Evolutionary conservation across 23 tunicate genomes (phyloP).

Genomic region (Oikopleura vanhoeffeni): DNA sequence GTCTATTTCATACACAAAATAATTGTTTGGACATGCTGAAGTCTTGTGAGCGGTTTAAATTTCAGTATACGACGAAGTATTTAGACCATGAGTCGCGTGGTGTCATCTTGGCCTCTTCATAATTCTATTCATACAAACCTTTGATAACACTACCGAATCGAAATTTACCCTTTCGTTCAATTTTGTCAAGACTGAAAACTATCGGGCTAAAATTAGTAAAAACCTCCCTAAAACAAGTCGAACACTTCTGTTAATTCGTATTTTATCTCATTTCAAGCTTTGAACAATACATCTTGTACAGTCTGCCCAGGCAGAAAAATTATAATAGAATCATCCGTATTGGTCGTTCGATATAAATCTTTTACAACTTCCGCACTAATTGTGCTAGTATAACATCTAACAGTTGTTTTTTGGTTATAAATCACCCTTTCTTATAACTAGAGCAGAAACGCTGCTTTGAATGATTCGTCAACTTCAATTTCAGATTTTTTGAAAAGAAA

Average conservation of each 20-base stretch:
- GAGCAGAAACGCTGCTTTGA: conserved; percentile 26
- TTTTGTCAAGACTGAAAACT: too few relatives aligned
- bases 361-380: conserved; percentile 59
- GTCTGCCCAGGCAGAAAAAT: conserved; percentile 41
- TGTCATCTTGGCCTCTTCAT: too few relatives aligned
- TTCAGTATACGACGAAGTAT: too few relatives aligned
- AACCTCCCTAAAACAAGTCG: conserved; percentile 75
- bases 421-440: conserved; percentile 65
- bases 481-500: conserved; percentile 26
- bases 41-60: too few relatives aligned
- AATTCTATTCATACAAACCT: too few relatives aligned
- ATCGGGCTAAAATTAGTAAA: too few relatives aligned
- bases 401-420: conserved; percentile 41
- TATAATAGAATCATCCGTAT: conserved; percentile 61
- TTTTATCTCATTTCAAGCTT: conserved; percentile 33
- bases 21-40: too few relatives aligned
- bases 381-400: conserved; percentile 87
- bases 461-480: conserved; percentile 50
- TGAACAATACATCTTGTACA: not conserved
- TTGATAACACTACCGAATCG: too few relatives aligned
- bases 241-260: conserved; percentile 65
- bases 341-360: conserved; percentile 75
- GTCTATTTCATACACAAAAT: too few relatives aligned
- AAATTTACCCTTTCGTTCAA: too few relatives aligned
- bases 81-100: too few relatives aligned